A percentile compares a stretch with the other conserved stretches of the same genome.
phyloP scores from a whole-genome alignment of 2,113 vertebrate genomes.

The Monopterus albus region DNA sequence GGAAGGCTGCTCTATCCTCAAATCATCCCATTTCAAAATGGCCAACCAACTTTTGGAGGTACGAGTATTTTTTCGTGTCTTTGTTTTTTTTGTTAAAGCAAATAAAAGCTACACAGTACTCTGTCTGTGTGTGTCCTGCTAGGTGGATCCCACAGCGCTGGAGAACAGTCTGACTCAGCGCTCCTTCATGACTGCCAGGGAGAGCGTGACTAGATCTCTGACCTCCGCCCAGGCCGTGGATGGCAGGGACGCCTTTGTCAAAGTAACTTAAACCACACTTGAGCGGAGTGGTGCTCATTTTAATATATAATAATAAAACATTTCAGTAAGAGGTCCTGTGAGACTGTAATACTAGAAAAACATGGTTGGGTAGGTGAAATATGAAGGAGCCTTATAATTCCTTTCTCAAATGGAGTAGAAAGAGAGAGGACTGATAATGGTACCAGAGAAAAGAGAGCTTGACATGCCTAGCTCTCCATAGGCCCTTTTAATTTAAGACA shows the following conservation, averaged over 20 bases:
- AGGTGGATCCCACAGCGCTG: conserved; percentile 88
- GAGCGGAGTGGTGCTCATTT: too few species aligned
- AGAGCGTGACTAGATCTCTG: conserved; percentile 87
- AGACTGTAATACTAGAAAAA: background rate
- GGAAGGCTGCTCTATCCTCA: conserved; percentile 86
- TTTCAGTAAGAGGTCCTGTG: background rate
- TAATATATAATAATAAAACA: background rate
- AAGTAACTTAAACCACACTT: conserved; percentile 79
- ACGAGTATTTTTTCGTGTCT: background rate
- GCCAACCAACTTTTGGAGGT: conserved; percentile 90
- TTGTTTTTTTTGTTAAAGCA: background rate
- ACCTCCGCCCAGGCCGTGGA: conserved; percentile 87
- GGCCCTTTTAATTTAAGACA: too few species aligned
- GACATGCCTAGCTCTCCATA: too few species aligned
- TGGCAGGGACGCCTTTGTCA: conserved; percentile 92
- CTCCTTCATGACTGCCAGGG: conserved; percentile 89
- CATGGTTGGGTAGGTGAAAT: background rate
- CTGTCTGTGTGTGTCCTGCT: conserved; percentile 1
- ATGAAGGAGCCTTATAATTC: background rate
- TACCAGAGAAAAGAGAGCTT: background rate
- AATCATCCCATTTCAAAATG: conserved; percentile 83
- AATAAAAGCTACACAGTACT: background rate
- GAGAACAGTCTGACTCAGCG: conserved; percentile 86
- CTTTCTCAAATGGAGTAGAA: background rate
- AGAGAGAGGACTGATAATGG: background rate